Percentiles rank a stretch among this genome's conserved stretches.
phyloP scores from a whole-genome alignment of 2,797 vertebrate species.

The Hapalemur alaotrensis region DNA sequence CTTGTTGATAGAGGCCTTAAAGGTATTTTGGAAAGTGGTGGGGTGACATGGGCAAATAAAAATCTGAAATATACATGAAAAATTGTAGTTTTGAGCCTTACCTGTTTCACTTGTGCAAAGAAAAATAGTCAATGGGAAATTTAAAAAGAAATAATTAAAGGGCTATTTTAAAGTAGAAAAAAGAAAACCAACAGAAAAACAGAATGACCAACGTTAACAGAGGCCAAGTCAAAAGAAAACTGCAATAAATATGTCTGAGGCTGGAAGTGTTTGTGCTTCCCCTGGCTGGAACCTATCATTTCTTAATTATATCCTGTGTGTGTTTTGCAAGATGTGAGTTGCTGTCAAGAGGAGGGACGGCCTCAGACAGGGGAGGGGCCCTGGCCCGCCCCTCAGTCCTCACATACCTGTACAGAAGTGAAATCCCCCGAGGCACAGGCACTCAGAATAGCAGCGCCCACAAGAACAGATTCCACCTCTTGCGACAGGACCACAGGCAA shows the following conservation, averaged over 20 bases:
- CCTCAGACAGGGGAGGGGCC: constrained; percentile 51
- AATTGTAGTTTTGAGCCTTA: not conserved
- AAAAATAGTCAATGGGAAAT: constrained; percentile 10
- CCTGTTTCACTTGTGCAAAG: constrained; percentile 21
- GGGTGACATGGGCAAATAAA: not conserved
- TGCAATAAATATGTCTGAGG: constrained; percentile 58
- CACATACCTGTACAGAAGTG: constrained; percentile 91
- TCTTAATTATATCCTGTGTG: constrained; percentile 72
- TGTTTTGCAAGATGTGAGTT: constrained; percentile 62
- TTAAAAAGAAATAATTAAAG: constrained; percentile 15
- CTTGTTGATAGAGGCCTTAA: not conserved
- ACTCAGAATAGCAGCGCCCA: constrained; percentile 94
- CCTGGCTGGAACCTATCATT: constrained; percentile 70
- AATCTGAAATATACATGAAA: constrained; percentile 15
- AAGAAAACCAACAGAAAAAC: constrained; percentile 44
- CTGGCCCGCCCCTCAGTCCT: not conserved
- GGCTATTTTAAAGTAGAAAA: constrained; percentile 14
- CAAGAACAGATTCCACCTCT: constrained; percentile 94
- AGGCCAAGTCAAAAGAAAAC: constrained; percentile 52
- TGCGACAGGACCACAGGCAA: constrained; percentile 92
- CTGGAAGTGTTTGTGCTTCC: constrained; percentile 48
- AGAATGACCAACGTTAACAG: not conserved
- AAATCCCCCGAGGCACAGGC: constrained; percentile 95
- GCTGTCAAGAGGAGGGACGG: constrained; percentile 56
- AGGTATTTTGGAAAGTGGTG: not conserved